Conservation (phyloP, 2,888 invertebrate species). For the Diarsia brunnea region DNA sequence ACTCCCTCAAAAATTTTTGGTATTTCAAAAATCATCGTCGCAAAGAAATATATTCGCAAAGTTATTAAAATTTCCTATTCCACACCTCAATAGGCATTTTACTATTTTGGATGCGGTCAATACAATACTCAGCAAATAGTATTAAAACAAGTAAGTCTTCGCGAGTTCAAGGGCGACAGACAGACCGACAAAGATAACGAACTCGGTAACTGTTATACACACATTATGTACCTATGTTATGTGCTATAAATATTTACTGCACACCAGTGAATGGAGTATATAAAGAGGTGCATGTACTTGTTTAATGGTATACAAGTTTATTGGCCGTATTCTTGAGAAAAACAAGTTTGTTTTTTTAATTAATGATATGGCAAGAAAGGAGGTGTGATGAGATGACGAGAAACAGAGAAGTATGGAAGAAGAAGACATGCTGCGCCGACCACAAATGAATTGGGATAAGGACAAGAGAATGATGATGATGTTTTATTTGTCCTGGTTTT, state of each 20-base stretch:
- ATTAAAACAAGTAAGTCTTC: conserved; percentile 70
- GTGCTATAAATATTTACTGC: conserved; percentile 33
- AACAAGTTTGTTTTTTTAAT: conserved; percentile 37
- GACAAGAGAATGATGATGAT: no score
- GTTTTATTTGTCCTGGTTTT: neutral
- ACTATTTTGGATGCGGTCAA: conserved; percentile 57
- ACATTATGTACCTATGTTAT: neutral
- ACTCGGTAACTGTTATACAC: conserved; percentile 34
- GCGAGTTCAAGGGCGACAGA: conserved; percentile 69
- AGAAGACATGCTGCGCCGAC: no score
- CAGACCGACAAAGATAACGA: conserved; percentile 66
- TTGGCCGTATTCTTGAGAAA: conserved; percentile 13
- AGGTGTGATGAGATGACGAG: no score
- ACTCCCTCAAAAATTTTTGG: neutral
- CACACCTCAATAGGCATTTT: neutral
- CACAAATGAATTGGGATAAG: no score
- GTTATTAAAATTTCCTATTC: conserved; percentile 1
- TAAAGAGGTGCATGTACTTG: neutral
- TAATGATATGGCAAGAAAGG: no score
- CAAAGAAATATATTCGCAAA: neutral
- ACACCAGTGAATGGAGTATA: conserved; percentile 24
- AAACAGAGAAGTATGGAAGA: no score
- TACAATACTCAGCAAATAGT: conserved; percentile 56
- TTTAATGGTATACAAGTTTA: conserved; percentile 11
- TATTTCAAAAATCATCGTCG: neutral